Evolutionary conservation across 2,888 invertebrate genomes (phyloP).

Genomic region (Netelia melanura): DNA sequence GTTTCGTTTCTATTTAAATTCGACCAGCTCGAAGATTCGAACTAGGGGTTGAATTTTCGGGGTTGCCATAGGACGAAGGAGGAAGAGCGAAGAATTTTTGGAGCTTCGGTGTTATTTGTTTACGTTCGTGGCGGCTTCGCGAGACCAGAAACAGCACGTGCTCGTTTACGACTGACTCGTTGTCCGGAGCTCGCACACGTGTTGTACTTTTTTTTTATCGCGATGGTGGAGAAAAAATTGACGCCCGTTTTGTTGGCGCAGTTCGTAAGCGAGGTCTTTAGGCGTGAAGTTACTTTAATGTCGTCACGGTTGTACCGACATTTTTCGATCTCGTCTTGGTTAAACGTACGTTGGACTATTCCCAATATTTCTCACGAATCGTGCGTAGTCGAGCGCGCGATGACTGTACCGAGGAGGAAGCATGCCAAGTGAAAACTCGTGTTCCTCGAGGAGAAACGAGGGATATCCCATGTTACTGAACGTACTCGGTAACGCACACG

Average conservation of each 20-base stretch:
- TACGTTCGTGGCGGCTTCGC: not conserved
- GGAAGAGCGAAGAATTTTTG: not conserved
- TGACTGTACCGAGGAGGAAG: slow-evolving; percentile 72
- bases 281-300: not conserved
- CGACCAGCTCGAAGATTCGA: not conserved
- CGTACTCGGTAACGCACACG: slow-evolving; percentile 51
- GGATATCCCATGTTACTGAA: slow-evolving; percentile 30
- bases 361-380: slow-evolving; percentile 17
- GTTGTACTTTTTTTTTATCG: slow-evolving; percentile 5
- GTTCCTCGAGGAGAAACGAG: slow-evolving; percentile 70
- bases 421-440: slow-evolving; percentile 81
- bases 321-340: slow-evolving; percentile 23
- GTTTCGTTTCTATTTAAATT: slow-evolving; percentile 9
- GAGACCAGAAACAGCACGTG: slow-evolving; percentile 15
- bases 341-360: slow-evolving; percentile 13
- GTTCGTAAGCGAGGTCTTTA: not conserved
- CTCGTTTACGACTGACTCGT: not conserved
- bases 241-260: slow-evolving; percentile 15
- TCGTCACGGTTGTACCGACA: not conserved
- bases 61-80: not conserved
- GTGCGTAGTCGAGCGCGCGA: slow-evolving; percentile 74
- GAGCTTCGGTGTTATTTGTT: not conserved
- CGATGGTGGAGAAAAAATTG: slow-evolving; percentile 12
- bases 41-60: not conserved
- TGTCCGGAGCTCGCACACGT: slow-evolving; percentile 11